Base-by-base conservation (phyloP, 2,797 vertebrate species). In the Poeciliopsis gracilis region DNA sequence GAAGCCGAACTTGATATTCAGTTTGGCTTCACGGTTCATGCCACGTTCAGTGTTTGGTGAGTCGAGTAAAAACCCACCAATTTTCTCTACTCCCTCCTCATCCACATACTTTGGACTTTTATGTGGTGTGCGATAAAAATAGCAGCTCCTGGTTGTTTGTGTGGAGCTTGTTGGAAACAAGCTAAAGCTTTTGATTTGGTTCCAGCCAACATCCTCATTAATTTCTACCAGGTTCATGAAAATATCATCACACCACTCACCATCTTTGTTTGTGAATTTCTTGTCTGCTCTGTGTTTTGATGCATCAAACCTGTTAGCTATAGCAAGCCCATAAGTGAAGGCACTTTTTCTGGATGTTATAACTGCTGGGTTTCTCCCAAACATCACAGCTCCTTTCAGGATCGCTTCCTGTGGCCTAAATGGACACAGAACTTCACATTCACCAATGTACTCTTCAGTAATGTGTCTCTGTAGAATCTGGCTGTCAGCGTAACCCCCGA, bases 111-210 rank as follows among this genome's bases (percentile, higher is more conserved):
- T 16, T 13, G 73, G 33, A 41, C n/a, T 59, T 49, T 18, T 36
- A 23, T 10, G 25, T 33, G 71, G 0, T 38, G 73, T 75, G 13
- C 6, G 11, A 75, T 71, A 75, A 11, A 80, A 71, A 3, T 4
- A 10, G 9, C 41, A 30, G 9, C 0, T 15, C 11, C 3, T 23
- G 0, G 5, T 0, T n/a, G 20, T 6, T 7, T 79, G 63, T 69
- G 49, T 0, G 9, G 78, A 23, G 5, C 43, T 12, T 16, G 25
- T 0, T 0, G 63, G 61, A 57, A 0, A 13, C 0, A 0, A 70
- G 10, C 0, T 70, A 23, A n/a, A 28, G 0, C n/a, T 45, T 71
- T 45, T 80, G 53, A n/a, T n/a, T 49, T 80, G 66, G 70, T 75
- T 0, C 73, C 73, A 76, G 3, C 0, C 51, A 0, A 80, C 43